Evolutionary conservation across 2,888 invertebrate species (phyloP), one percentile per base, ranked within the genome.

Genomic region (Phortica magna): DNA sequence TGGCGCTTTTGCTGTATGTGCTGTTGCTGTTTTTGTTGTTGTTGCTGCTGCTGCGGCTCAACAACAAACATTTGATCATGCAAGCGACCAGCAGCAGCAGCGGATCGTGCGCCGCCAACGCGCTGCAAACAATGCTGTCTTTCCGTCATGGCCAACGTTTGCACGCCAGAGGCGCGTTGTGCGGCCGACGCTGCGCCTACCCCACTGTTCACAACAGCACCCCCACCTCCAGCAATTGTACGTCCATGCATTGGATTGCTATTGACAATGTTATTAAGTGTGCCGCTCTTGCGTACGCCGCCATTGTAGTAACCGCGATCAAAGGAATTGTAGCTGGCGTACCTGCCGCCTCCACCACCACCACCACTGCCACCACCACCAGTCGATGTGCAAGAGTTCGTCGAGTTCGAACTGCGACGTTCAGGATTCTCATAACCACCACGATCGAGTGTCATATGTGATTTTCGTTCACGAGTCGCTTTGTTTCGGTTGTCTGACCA

Each of bases 211-310:
- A 75, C 48, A 2, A 57, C 68, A 9, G 17, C 31, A 31, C 61
- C 74, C 65, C 48, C 70, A 42, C 67, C 79, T 75, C 76, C 48
- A 2, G 67, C 68, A 9, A 12, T 10, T 19, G 39, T 59, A n/a
- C 75, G 77, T 6, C 78, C 76, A 43, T 67, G 19, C 55, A 39
- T 12, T 65, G 68, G 59, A 12, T 53, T 74, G 10, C 75, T 79
- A 22, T 84, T 88, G 3, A 84, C 87, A 78, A 91, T 91, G 76
- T 88, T 92, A 74, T 88, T 91, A 9, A 91, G 80, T 7, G 92
- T 92, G 55, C 91, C 92, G 78, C 91, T 92, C 77, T 92, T 92
- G 1, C 91, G 88, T 7, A 92, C 88, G n/a, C 61, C 68, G 39
- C 89, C 89, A 77, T 83, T 89, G 64, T 80, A 84, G 22, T 81